Percentiles rank a stretch among this genome's conserved stretches.
phyloP scores from a whole-genome alignment of 2,797 vertebrate species.

The Neosalanx taihuensis region DNA sequence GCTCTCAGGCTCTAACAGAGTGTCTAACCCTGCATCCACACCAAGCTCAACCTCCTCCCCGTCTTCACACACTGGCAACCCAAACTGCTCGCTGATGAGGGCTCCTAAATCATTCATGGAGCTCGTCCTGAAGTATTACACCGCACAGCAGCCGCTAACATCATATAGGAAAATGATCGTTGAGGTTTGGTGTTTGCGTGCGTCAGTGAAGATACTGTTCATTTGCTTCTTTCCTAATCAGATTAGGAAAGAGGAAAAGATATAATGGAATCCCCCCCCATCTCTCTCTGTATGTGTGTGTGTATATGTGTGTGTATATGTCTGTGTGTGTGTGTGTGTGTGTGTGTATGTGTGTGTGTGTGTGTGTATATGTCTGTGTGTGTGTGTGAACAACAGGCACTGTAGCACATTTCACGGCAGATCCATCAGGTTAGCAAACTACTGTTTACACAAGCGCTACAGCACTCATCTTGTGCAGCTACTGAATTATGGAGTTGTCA shows the following conservation, averaged over 20 bases:
- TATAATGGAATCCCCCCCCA: neutral
- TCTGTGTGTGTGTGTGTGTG: neutral
- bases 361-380: neutral
- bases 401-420: too few relatives aligned
- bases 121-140: slow-evolving; percentile 59
- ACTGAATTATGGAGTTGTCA: too few relatives aligned
- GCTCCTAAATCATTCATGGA: slow-evolving; percentile 72
- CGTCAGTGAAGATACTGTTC: neutral
- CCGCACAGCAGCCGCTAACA: slow-evolving; percentile 36
- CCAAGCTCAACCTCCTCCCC: too few relatives aligned
- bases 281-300: neutral
- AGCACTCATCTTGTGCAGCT: too few relatives aligned
- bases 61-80: slow-evolving; percentile 35
- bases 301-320: neutral
- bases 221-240: neutral
- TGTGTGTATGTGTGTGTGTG: neutral
- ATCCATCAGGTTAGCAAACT: too few relatives aligned
- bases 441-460: too few relatives aligned
- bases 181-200: neutral
- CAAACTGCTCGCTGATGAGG: slow-evolving; percentile 40
- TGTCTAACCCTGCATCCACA: neutral
- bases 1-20: neutral
- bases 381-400: neutral
- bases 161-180: slow-evolving; percentile 20
- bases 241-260: neutral